A percentile compares a stretch with the other conserved stretches of the same genome.
Conservation (phyloP, 1,140 invertebrate species). For the Leptestheria dahalacensis region DNA sequence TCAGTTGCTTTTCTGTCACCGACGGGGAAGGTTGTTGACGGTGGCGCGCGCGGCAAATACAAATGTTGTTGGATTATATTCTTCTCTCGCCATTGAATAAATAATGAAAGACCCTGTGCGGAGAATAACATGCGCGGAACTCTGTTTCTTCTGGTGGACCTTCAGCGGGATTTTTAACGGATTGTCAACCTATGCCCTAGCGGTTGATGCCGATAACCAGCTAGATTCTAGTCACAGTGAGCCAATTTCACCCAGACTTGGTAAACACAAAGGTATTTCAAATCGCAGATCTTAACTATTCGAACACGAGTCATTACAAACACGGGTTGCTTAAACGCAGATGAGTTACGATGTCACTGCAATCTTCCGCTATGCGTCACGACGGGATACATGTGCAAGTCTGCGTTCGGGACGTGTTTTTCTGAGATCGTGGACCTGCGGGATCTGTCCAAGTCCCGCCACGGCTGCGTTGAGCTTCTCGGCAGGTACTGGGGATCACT, state of each 20-base stretch:
- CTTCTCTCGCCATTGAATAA: too few species aligned
- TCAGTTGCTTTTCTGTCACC: background rate
- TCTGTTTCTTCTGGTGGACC: background rate
- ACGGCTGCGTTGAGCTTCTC: conserved; percentile 41
- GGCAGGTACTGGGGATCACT: conserved; percentile 25
- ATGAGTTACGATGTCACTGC: conserved; percentile 60
- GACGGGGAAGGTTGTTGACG: background rate
- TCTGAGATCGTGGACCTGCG: conserved; percentile 35
- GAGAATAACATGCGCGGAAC: background rate
- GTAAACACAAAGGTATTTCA: background rate
- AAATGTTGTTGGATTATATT: too few species aligned
- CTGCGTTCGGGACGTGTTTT: conserved; percentile 49
- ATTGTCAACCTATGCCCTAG: background rate
- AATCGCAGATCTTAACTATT: background rate
- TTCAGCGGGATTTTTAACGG: background rate
- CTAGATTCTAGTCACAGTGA: background rate
- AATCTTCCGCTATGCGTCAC: conserved; percentile 59
- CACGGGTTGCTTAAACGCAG: background rate
- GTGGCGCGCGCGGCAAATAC: too few species aligned
- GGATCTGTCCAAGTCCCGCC: conserved; percentile 30
- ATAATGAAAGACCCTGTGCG: background rate
- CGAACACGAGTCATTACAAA: too few species aligned
- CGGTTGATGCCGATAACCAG: background rate
- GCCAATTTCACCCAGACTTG: background rate
- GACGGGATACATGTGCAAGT: conserved; percentile 72